Evolutionary conservation across 2,113 vertebrate genomes (phyloP), one percentile per base, ranked within the genome.

Genomic region (Channa maculata): DNA sequence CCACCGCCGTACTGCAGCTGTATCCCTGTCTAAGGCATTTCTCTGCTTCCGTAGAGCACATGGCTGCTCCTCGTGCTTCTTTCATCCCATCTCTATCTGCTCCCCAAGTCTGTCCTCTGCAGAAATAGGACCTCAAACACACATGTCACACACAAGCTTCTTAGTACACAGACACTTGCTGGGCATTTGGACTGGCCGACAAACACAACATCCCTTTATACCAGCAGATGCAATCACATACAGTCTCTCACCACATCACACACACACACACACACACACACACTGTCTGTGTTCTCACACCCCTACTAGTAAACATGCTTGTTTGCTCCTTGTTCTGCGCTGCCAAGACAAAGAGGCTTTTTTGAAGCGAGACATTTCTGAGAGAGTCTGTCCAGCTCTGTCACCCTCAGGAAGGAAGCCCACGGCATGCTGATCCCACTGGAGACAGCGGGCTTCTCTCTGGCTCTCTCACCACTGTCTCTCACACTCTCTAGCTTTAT

Each of bases 271-370:
- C 14, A 11, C 8, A 48, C 52, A 58, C 77, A 53, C 53, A 58
- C 64, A 24, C 65, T 73, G 52, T 60, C 71, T 68, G 48, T 65
- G 61, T 68, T 75, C 85, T 75, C 80, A 79, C 78, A 70, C 73
- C 46, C 66, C 54, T 33, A 69, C 64, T 46, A 54, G 38, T 73
- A 63, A 77, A 86, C 77, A 67, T 80, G 90, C 84, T 88, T 84
- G 79, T 87, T 82, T 8, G 53, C 80, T 85, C 66, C 77, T 82
- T 89, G 85, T 87, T 82, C 69, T 80, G 72, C 7, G 38, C 80
- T 77, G 69, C 65, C 65, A 5, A 75, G 69, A 92, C 90, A 92
- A 91, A 91, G 87, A 80, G 80, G 8, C 79, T 73, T 78, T 82
- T 71, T 68, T 51, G 33, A 36, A 50, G 14, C 0, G 49, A 79